A percentile compares a stretch with the other conserved stretches of the same genome.
Evolutionary conservation across 2,113 vertebrate genomes (phyloP).

Genomic region (Platycercus adscitus): DNA sequence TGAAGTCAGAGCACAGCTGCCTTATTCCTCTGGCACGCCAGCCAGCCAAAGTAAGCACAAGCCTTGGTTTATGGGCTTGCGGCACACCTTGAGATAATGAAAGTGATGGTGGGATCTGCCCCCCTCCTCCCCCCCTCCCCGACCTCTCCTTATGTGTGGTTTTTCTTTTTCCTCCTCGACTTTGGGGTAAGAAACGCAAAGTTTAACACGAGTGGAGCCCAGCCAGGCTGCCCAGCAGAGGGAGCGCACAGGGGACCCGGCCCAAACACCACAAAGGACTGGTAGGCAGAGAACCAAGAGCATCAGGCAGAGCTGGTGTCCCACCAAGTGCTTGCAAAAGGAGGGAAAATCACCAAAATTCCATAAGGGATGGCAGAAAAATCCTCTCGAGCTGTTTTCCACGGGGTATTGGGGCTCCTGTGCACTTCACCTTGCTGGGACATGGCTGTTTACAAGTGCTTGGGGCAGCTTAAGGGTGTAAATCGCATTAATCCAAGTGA

Average conservation of each 20-base stretch:
- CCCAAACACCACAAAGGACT: background rate
- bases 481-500: constrained; percentile 3
- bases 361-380: accelerated
- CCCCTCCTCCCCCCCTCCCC: background rate
- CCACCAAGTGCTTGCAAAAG: background rate
- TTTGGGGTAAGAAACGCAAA: background rate
- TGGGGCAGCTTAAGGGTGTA: background rate
- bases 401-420: background rate
- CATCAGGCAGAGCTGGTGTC: background rate
- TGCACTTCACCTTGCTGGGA: background rate
- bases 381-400: background rate
- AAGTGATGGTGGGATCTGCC: background rate
- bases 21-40: constrained; percentile 3
- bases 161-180: accelerated
- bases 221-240: background rate
- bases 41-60: constrained; percentile 38
- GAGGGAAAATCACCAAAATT: background rate
- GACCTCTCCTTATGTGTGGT: background rate
- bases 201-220: background rate
- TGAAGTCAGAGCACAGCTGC: constrained; percentile 41
- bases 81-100: constrained; percentile 37
- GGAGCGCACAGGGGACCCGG: background rate
- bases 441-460: background rate
- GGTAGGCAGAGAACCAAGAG: background rate
- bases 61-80: background rate